Base-by-base conservation (phyloP, 2,113 vertebrate genomes). In the Procapra przewalskii region DNA sequence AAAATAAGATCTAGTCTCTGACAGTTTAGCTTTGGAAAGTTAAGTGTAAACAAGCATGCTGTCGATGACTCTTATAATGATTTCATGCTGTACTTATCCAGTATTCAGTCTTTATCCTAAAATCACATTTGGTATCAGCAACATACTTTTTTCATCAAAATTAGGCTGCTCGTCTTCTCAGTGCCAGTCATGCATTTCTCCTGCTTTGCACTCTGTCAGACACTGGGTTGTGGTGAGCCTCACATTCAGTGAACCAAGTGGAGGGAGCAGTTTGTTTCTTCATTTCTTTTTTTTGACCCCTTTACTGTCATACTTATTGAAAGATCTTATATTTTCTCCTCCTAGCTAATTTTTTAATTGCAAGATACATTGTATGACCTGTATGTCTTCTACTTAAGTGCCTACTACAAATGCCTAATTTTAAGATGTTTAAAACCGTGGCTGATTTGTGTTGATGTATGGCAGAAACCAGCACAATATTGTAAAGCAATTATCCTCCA, bases 381-480 rank as follows among this genome's bases (percentile, higher is more conserved):
- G 6, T 36, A 19, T 59, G 31, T n/a, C 83, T 91, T 88, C 64
- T 23, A 3, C 81, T 48, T 50, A 64, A 33, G 43, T 45, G 33
- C 23, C 36, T 45, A 33, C 29, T 25, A 27, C 33, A 67, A 95
- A 97, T 85, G 52, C 93, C 75, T 96, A 33, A 94, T 97, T 96
- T 96, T 96, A 93, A 95, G 91, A 97, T 93, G 92, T 96, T 98
- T 96, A 93, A 97, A 98, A 92, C 84, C 45, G 96, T 67, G 93
- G 23, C 71, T 77, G 71, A 77, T 77, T 77, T 13, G 25, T 43
- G 71, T 77, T 77, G 71, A 43, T 43, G 40, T 43, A 77, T 43
- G 71, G 40, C 71, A 43, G 71, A 77, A 77, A 77, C 71, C 40
- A 77, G 40, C 40, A 27, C 40, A 77, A 3, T 27, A 77, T 43